Percentiles rank a stretch among this genome's conserved stretches.
Conservation (phyloP, 1,140 invertebrate genomes). For the Brachionus rubens region DNA sequence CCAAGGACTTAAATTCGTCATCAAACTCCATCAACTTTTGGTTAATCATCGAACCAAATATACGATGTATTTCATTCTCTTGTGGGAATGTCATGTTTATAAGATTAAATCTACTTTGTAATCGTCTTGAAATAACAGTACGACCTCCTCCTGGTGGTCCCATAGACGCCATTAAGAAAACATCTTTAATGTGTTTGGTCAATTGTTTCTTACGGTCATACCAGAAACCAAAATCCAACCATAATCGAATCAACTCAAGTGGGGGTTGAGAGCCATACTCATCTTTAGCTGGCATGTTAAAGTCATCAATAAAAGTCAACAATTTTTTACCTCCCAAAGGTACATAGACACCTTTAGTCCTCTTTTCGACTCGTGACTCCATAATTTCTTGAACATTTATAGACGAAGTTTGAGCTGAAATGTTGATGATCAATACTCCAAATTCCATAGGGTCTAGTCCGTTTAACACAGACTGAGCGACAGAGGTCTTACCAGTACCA, state of each 20-base stretch:
- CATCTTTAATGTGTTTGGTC: slow-evolving; percentile 71
- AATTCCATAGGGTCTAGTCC: slow-evolving; percentile 67
- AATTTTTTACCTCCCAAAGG: slow-evolving; percentile 73
- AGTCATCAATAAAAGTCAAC: slow-evolving; percentile 79
- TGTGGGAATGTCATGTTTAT: slow-evolving; percentile 77
- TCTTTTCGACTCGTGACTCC: slow-evolving; percentile 74
- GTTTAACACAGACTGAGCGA: slow-evolving; percentile 68
- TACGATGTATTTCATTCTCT: slow-evolving; percentile 72
- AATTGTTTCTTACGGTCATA: slow-evolving; percentile 72
- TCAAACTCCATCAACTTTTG: slow-evolving; percentile 75
- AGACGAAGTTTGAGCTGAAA: slow-evolving; percentile 77
- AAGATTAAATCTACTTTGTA: slow-evolving; percentile 74
- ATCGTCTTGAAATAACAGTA: slow-evolving; percentile 70
- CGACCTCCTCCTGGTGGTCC: slow-evolving; percentile 76
- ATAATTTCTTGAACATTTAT: slow-evolving; percentile 71
- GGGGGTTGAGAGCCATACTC: slow-evolving; percentile 79
- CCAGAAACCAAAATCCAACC: slow-evolving; percentile 83
- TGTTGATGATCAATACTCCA: slow-evolving; percentile 71
- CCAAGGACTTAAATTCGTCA: slow-evolving; percentile 70
- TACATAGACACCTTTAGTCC: slow-evolving; percentile 75
- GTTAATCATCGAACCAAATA: slow-evolving; percentile 76
- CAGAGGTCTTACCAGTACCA: slow-evolving; percentile 75
- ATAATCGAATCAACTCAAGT: slow-evolving; percentile 76
- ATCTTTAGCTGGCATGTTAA: slow-evolving; percentile 84
- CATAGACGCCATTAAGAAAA: slow-evolving; percentile 73